These are phyloP conservation scores for Caenorhabditis briggsae DNA, from an alignment of 1,140 invertebrate species.

Conservation along the genomic window DNA sequence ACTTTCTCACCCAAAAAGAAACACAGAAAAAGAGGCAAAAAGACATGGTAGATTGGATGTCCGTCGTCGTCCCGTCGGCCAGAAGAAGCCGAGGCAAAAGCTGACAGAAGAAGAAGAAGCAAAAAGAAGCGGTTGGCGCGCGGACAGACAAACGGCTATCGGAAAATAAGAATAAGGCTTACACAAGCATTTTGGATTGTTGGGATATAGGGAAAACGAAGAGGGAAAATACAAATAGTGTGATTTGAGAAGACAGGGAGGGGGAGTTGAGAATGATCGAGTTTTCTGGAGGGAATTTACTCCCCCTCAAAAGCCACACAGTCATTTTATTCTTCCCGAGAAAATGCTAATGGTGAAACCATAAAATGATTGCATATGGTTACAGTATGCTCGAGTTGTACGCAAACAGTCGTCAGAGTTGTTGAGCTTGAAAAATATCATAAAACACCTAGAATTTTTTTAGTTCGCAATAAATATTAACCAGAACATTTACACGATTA, in stretches of 20 bases:
- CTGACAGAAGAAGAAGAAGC: neutral
- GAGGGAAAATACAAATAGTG: constrained; percentile 32
- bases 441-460: too few relatives aligned
- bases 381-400: too few relatives aligned
- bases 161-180: constrained; percentile 1
- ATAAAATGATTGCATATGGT: too few relatives aligned
- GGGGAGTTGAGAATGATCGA: constrained; percentile 15
- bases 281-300: constrained; percentile 18
- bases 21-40: constrained; percentile 30
- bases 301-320: too few relatives aligned
- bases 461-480: too few relatives aligned
- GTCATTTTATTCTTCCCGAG: too few relatives aligned
- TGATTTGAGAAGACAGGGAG: neutral
- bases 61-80: neutral
- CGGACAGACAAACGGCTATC: constrained; percentile 54
- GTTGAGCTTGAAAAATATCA: too few relatives aligned
- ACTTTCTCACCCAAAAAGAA: constrained; percentile 56
- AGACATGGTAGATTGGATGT: constrained; percentile 34
- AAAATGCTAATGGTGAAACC: too few relatives aligned
- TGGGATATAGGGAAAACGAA: too few relatives aligned
- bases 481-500: too few relatives aligned
- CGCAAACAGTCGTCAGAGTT: too few relatives aligned
- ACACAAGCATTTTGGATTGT: constrained; percentile 29
- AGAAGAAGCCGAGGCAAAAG: neutral
- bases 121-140: constrained; percentile 41